These are phyloP conservation scores for Equus przewalskii DNA, from an alignment of 2,113 vertebrate species.

Conservation along the genomic window DNA sequence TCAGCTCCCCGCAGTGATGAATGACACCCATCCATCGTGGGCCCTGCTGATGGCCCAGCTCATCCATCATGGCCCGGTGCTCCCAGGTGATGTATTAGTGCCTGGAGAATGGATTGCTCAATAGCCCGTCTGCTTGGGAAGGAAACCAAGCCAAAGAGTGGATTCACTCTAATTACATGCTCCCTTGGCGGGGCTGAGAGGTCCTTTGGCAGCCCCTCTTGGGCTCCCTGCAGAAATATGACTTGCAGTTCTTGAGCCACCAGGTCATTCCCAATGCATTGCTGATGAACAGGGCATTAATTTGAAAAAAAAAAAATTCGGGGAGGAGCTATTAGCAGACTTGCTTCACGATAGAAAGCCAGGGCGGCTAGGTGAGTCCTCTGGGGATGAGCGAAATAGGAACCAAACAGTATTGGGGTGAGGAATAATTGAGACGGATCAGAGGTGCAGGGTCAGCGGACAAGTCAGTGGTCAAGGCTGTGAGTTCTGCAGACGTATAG, in stretches of 20 bases:
- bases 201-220: conserved; percentile 80
- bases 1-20: conserved; percentile 86
- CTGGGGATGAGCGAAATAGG: neutral
- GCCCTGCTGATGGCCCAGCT: conserved; percentile 69
- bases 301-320: conserved; percentile 66
- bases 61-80: conserved; percentile 78
- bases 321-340: neutral
- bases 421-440: neutral
- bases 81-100: conserved; percentile 88
- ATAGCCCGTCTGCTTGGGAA: conserved; percentile 85
- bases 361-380: neutral
- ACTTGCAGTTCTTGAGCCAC: conserved; percentile 64
- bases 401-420: neutral
- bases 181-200: conserved; percentile 73
- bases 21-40: conserved; percentile 88
- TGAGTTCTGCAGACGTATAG: neutral
- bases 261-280: conserved; percentile 63
- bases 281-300: neutral
- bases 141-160: conserved; percentile 88
- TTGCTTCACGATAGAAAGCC: neutral
- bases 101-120: conserved; percentile 88
- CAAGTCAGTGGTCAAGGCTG: neutral
- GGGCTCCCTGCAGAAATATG: conserved; percentile 83
- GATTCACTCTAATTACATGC: conserved; percentile 90
- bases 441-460: neutral